phyloP scores from a whole-genome alignment of 2,888 invertebrate species.

The Keiferia lycopersicella region DNA sequence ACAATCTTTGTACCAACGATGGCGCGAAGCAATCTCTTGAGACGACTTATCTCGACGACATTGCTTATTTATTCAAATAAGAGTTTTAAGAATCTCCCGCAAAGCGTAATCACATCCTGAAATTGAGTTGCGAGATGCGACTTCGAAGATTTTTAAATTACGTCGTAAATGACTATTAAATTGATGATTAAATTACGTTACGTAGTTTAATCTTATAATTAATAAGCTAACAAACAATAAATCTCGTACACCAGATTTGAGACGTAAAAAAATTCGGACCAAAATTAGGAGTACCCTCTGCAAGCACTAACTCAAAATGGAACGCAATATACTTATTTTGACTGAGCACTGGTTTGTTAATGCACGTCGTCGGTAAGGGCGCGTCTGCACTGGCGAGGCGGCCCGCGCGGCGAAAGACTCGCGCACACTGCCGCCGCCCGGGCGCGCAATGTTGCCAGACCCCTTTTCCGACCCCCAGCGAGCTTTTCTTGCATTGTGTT shows the following conservation, averaged over 20 bases:
- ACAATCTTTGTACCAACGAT: constrained; percentile 63
- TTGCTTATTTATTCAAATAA: constrained; percentile 52
- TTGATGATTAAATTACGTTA: not conserved
- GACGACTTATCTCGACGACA: constrained; percentile 45
- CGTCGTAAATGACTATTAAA: not conserved
- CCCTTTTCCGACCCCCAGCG: not conserved
- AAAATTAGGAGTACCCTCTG: not conserved
- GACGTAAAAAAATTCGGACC: not conserved
- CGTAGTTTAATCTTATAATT: not conserved
- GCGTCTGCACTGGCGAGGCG: constrained; percentile 53
- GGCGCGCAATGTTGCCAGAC: constrained; percentile 62
- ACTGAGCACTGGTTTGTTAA: constrained; percentile 37
- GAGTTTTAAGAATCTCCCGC: constrained; percentile 38
- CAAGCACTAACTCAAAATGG: not conserved
- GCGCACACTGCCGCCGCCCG: constrained; percentile 79
- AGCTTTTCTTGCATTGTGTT: not conserved
- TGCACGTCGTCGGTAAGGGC: constrained; percentile 41
- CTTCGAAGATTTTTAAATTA: not conserved
- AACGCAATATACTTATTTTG: constrained; percentile 25
- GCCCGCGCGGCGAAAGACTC: constrained; percentile 63
- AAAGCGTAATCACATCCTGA: constrained; percentile 6
- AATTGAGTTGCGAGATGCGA: not conserved
- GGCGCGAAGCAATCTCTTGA: constrained; percentile 53
- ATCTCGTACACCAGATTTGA: not conserved
- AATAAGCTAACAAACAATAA: not conserved